Base-by-base conservation (phyloP, 2,113 vertebrate genomes). In the Neolamprologus sp. region DNA sequence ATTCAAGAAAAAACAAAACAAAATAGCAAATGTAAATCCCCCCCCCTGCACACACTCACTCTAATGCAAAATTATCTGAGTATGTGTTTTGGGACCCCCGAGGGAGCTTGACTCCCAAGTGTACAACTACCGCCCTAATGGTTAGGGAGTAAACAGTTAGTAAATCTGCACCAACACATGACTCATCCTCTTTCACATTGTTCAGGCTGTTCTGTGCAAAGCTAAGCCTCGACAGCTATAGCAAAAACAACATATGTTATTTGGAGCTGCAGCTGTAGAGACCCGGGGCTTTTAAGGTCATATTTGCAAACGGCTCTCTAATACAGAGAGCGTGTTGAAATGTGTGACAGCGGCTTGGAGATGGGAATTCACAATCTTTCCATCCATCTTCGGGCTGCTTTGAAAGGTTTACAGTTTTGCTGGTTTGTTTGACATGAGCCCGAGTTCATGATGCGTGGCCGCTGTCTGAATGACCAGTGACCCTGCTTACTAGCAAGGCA, bases 201-300 rank as follows among this genome's bases (percentile, higher is more conserved):
- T 83, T 26, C 13, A 65, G 47, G 79, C 82, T 85, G 37, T 53
- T 40, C 23, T 37, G 54, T 79, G 40, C 65, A 71, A 55, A 73
- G 65, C 65, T 63, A 82, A 79, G 73, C 17, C 16, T 21, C 57
- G 28, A 21, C 82, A 75, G 6, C 86, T 42, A 53, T 30, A 40
- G 81, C 40, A 80, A 91, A 92, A 88, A 92, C 85, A 86, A 75
- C 90, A 91, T 85, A 87, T 86, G 88, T 91, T 83, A 87, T 91
- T 80, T 89, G 17, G 33, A 80, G 75, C 40, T 51, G 57, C 86
- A 84, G 88, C 83, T 89, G 85, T 9, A 83, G 17, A 58, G 80
- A 80, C 82, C 7, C 28, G 1, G 37, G 60, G 81, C 51, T 78
- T 86, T 81, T 26, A 65, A 60, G 88, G 90, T 93, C 73, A 88